Base-by-base conservation (phyloP, 92 coral and sea anemone species). In the Virgularia gustaviana region DNA sequence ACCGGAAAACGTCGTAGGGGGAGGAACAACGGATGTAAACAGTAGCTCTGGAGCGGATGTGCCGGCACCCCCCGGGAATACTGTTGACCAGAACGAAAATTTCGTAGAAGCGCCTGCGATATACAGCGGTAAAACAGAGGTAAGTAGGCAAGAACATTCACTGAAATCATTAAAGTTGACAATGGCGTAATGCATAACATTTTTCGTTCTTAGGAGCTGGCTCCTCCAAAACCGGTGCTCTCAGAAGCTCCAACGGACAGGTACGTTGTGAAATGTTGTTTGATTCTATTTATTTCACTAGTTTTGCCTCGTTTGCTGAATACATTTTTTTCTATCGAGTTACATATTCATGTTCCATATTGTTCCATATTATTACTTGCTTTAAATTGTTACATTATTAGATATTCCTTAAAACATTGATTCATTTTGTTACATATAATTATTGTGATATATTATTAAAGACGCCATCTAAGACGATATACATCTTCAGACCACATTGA, bases 121-220 rank as follows among this genome's bases (percentile, higher is more conserved):
- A 61, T 18, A 30, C 15, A 33, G n/a, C 51, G 75, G 47, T 28
- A 30, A 49, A 15, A 49, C 53, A 38, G 61, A 68, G 75, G 75
- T 68, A 9, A 31, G 75, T 68, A 22, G 8, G 22, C 2, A 18
- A 55, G 0, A 4, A 22, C 31, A 55, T 16, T 0, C 51, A 43
- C 2, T 43, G 19, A 22, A 1, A 43, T 1, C 13, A 43, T 2
- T 13, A 16, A 22, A 22, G 2, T 43, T 43, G 2, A 22, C 13
- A n/a, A n/a, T n/a, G n/a, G n/a, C n/a, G n/a, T n/a, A n/a, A n/a
- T n/a, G n/a, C n/a, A n/a, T n/a, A n/a, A n/a, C n/a, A n/a, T n/a
- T n/a, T n/a, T n/a, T n/a, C n/a, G n/a, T n/a, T 20, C 23, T 0
- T 35, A 68, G 75, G 75, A 68, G 75, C 75, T 11, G 75, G 75